These are phyloP conservation scores for Cololabis saira DNA, from an alignment of 2,113 vertebrate species.

Conservation along the genomic window DNA sequence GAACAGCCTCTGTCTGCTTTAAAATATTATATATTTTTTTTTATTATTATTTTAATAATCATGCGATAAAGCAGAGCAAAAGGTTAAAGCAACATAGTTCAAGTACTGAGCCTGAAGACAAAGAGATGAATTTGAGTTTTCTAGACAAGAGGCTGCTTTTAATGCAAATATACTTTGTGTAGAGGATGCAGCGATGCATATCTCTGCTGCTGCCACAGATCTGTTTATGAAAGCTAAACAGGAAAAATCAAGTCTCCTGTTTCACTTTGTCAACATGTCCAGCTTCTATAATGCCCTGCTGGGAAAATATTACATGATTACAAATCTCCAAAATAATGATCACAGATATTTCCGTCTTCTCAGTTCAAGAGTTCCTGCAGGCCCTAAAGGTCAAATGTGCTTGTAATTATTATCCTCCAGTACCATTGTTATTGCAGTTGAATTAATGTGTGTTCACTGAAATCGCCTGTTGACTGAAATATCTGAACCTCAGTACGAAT, in stretches of 20 bases:
- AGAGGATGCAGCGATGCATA: slow-evolving; percentile 20
- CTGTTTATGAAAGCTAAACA: slow-evolving; percentile 25
- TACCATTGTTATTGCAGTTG: background rate
- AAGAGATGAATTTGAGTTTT: slow-evolving; percentile 33
- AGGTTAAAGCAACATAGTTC: background rate
- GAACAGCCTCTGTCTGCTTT: slow-evolving; percentile 24
- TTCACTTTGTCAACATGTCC: slow-evolving; percentile 7
- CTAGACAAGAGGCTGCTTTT: slow-evolving; percentile 22
- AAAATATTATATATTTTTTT: slow-evolving; percentile 3
- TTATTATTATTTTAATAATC: slow-evolving; percentile 4
- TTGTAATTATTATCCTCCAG: background rate
- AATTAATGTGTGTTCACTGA: no score
- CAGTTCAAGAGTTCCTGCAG: background rate
- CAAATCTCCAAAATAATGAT: no score
- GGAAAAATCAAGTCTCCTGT: background rate
- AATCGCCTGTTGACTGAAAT: no score
- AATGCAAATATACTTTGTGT: slow-evolving; percentile 3
- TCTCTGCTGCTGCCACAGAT: slow-evolving; percentile 5
- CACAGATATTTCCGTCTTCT: background rate
- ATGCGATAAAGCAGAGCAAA: slow-evolving; percentile 23
- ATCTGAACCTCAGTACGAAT: no score
- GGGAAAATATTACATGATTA: background rate
- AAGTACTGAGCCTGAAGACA: slow-evolving; percentile 9
- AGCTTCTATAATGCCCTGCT: background rate
- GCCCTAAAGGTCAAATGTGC: background rate